A percentile compares a stretch with the other conserved stretches of the same genome.
Conservation (phyloP, 1,140 invertebrate species). For the Colletes gigas region DNA sequence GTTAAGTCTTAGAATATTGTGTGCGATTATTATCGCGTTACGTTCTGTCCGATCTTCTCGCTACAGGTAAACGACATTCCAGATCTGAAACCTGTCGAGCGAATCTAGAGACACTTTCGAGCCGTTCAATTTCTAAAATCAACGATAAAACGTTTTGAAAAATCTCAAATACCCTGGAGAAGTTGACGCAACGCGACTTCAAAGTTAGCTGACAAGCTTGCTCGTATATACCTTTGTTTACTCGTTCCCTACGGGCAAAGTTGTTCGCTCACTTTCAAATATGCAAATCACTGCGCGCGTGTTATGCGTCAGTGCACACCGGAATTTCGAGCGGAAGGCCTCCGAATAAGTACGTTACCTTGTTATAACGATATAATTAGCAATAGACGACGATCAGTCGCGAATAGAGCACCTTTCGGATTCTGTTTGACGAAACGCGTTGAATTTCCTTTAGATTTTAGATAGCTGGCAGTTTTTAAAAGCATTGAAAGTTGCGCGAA, state of each 20-base stretch:
- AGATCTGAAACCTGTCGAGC: too few species aligned
- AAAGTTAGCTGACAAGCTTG: neutral
- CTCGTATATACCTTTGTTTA: constrained; percentile 12
- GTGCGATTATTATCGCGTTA: too few species aligned
- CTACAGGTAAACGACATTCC: too few species aligned
- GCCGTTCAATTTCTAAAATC: too few species aligned
- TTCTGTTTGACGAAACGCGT: too few species aligned
- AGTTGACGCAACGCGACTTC: neutral
- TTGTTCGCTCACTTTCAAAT: constrained; percentile 71
- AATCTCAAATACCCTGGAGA: neutral
- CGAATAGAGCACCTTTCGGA: neutral
- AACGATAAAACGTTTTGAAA: neutral
- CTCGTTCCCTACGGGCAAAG: constrained; percentile 38
- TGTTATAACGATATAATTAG: constrained; percentile 34
- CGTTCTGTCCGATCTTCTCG: too few species aligned
- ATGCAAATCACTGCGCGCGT: constrained; percentile 69
- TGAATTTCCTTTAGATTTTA: too few species aligned
- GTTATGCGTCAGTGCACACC: constrained; percentile 72
- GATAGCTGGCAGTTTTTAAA: too few species aligned
- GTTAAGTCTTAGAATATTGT: too few species aligned
- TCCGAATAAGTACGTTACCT: constrained; percentile 33
- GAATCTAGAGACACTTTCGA: too few species aligned
- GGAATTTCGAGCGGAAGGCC: constrained; percentile 70
- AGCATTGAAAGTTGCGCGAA: too few species aligned
- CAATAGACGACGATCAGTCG: neutral